Percentiles rank a stretch among this genome's conserved stretches.
Evolutionary conservation across 2,113 vertebrate species (phyloP).

Genomic region (Telmatochromis brachygnathus): DNA sequence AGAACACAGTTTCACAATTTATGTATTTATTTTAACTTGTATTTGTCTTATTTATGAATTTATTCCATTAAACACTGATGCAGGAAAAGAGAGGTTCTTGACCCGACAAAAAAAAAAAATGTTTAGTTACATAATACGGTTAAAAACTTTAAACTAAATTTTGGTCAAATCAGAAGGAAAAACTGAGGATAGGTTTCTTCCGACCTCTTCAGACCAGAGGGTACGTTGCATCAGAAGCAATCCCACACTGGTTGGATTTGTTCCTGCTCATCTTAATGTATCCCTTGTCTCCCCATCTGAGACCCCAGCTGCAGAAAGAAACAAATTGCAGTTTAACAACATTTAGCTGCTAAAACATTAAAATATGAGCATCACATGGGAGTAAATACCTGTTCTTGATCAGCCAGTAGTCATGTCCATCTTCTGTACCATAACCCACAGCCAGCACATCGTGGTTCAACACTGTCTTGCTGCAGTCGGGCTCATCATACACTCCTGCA

Average conservation of each 20-base stretch:
- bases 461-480: conserved; percentile 52
- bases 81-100: background rate
- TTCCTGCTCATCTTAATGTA: conserved; percentile 76
- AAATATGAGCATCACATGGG: background rate
- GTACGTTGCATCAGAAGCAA: conserved; percentile 66
- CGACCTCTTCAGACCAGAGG: conserved; percentile 62
- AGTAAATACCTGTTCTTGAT: conserved; percentile 63
- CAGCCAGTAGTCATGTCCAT: conserved; percentile 66
- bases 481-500: conserved; percentile 70
- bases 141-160: background rate
- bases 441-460: conserved; percentile 70
- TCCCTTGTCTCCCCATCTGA: conserved; percentile 62
- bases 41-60: background rate
- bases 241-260: conserved; percentile 74
- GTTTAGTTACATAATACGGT: background rate
- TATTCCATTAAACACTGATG: background rate
- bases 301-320: conserved; percentile 66
- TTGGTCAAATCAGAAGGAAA: background rate
- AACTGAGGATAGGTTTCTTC: background rate
- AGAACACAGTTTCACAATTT: background rate
- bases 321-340: background rate
- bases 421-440: conserved; percentile 65
- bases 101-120: background rate
- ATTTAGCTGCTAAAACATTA: background rate
- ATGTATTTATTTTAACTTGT: background rate